phyloP scores from a whole-genome alignment of 2,888 invertebrate genomes.

The Drosophila prolongata region DNA sequence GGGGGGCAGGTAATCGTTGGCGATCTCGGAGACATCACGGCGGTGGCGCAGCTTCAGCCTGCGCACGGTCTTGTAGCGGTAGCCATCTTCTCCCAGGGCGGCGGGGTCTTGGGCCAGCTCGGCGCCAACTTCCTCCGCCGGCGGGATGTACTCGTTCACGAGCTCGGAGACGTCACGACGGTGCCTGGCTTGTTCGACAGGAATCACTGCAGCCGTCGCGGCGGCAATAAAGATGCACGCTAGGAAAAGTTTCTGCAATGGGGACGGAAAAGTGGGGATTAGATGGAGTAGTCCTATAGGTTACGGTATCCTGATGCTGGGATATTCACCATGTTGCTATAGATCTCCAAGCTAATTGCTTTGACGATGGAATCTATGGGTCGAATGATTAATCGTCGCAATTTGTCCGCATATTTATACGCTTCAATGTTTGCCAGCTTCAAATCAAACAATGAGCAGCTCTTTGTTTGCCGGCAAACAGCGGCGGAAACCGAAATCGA shows the following conservation, averaged over 20 bases:
- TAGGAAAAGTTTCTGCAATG: constrained; percentile 69
- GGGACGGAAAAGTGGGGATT: not conserved
- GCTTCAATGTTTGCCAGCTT: constrained; percentile 67
- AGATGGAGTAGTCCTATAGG: constrained; percentile 13
- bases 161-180: constrained; percentile 77
- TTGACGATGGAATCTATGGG: constrained; percentile 77
- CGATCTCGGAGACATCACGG: constrained; percentile 74
- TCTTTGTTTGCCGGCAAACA: constrained; percentile 68
- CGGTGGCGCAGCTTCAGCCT: constrained; percentile 73
- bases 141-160: constrained; percentile 73
- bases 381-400: constrained; percentile 78
- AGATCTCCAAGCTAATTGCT: constrained; percentile 74
- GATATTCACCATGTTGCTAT: constrained; percentile 68
- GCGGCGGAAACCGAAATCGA: constrained; percentile 44
- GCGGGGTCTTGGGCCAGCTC: constrained; percentile 61
- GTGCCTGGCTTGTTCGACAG: constrained; percentile 77
- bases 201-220: constrained; percentile 80
- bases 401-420: constrained; percentile 79
- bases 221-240: constrained; percentile 73
- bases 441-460: constrained; percentile 67
- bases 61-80: constrained; percentile 77
- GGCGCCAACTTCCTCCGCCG: constrained; percentile 54
- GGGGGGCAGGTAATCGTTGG: constrained; percentile 68
- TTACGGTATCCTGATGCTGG: constrained; percentile 13
- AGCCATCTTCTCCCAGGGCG: constrained; percentile 69